phyloP scores from a whole-genome alignment of 2,797 vertebrate genomes.

The Dryobates pubescens region DNA sequence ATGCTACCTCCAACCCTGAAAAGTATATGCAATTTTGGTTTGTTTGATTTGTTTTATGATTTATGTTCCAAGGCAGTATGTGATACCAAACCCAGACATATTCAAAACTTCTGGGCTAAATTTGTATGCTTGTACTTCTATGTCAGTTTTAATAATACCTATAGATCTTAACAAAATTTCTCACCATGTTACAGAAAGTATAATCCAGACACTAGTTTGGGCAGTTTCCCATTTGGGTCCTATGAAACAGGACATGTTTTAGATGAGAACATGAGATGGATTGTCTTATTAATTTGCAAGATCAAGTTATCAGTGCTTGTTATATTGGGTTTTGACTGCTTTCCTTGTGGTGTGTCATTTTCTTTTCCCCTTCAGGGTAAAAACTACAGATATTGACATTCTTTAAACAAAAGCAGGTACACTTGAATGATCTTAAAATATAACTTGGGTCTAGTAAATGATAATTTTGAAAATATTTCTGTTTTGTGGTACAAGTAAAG shows the following conservation, averaged over 20 bases:
- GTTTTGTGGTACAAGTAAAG: background rate
- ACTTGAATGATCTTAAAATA: background rate
- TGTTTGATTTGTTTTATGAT: background rate
- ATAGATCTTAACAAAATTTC: background rate
- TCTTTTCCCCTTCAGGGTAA: background rate
- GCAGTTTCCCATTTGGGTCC: background rate
- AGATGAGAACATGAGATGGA: background rate
- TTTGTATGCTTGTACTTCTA: background rate
- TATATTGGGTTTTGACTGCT: background rate
- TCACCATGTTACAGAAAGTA: background rate
- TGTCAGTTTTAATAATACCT: background rate
- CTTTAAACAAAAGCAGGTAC: background rate
- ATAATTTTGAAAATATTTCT: background rate
- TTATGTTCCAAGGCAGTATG: background rate
- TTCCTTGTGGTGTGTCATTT: background rate
- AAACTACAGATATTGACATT: background rate
- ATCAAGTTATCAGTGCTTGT: background rate
- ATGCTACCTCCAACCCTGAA: background rate
- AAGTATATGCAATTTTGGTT: background rate
- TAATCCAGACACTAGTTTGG: background rate
- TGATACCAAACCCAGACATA: background rate
- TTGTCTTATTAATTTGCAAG: background rate
- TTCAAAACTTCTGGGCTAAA: background rate
- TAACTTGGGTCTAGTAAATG: background rate
- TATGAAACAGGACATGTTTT: background rate